Evolutionary conservation across 2,113 vertebrate species (phyloP).

Genomic region (Platichthys flesus): DNA sequence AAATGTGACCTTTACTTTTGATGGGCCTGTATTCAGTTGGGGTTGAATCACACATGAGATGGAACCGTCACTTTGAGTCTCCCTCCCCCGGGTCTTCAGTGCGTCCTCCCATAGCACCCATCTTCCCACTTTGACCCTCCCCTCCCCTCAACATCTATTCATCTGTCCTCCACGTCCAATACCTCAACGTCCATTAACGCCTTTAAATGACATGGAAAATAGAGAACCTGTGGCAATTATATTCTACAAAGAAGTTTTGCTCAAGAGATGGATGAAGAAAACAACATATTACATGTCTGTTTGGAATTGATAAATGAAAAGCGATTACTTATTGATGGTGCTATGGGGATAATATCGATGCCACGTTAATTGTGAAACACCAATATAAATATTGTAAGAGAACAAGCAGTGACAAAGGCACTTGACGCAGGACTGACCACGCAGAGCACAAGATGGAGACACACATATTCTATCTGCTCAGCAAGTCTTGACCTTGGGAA

Average conservation of each 20-base stretch:
- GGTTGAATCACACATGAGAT: neutral
- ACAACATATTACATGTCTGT: no score
- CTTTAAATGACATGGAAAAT: no score
- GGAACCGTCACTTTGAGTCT: neutral
- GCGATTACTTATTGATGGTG: neutral
- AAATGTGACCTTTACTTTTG: neutral
- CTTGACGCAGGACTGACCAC: neutral
- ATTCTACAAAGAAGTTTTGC: neutral
- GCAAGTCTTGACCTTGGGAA: conserved; percentile 32
- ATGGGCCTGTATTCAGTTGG: neutral
- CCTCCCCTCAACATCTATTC: neutral
- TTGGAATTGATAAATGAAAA: neutral
- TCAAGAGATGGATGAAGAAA: no score
- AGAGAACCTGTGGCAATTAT: neutral
- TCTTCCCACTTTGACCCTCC: neutral
- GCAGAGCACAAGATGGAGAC: neutral
- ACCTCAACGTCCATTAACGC: neutral
- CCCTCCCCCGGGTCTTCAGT: neutral
- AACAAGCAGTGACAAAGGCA: neutral
- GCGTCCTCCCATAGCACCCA: neutral
- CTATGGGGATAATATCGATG: neutral
- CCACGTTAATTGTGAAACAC: neutral
- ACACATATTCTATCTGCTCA: conserved; percentile 13
- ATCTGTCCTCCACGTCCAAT: neutral
- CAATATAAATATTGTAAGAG: neutral